A percentile compares a stretch with the other conserved stretches of the same genome.
phyloP scores from a whole-genome alignment of 2,797 vertebrate genomes.

The Notoglanidium macrostoma region DNA sequence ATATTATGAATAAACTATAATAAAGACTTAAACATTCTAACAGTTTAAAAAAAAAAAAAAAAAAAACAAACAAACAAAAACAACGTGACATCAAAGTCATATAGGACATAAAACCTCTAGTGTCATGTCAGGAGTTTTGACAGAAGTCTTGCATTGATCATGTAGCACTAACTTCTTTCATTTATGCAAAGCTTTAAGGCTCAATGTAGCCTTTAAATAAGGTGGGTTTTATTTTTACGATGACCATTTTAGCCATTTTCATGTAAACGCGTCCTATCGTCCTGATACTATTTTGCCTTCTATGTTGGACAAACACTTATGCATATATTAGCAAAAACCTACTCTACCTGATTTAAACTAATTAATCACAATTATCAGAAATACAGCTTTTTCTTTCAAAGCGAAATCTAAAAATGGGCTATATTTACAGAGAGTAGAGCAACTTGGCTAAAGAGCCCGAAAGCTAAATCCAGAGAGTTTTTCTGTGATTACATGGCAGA shows the following conservation, averaged over 20 bases:
- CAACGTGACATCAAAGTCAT: background rate
- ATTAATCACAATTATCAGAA: background rate
- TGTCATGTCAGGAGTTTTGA: background rate
- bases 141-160: background rate
- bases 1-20: background rate
- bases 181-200: background rate
- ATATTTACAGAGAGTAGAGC: background rate
- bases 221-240: too few species aligned
- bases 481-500: conserved; percentile 23
- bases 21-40: background rate
- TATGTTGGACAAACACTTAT: background rate
- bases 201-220: background rate
- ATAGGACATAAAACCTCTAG: background rate
- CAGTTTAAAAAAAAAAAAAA: too few species aligned
- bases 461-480: background rate
- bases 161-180: background rate
- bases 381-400: background rate
- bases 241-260: background rate
- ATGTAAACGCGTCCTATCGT: background rate
- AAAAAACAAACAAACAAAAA: background rate
- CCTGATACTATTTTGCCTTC: background rate
- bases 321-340: background rate
- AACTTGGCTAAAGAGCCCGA: background rate
- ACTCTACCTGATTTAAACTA: background rate
- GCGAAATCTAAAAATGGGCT: background rate